Base-by-base conservation (phyloP, 2,113 vertebrate genomes). In the Sclerurus mexicanus region DNA sequence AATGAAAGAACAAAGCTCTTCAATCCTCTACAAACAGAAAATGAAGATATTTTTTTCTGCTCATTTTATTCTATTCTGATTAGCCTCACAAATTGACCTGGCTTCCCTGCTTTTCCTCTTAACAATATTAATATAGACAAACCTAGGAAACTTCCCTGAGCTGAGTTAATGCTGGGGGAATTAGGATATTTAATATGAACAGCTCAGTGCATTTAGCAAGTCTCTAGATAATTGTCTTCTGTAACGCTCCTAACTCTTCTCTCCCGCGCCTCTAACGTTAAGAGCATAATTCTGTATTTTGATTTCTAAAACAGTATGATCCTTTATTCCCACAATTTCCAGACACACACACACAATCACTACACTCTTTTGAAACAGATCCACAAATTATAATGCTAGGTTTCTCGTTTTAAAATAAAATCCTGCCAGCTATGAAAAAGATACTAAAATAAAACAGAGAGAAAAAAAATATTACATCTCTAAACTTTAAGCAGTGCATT, bases 271-370 rank as follows among this genome's bases (percentile, higher is more conserved):
- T 75, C 75, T 12, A 71, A 39, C 40, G 42, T 62, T 92, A 90
- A 76, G n/a, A 95, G 56, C 24, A 40, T 73, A 80, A 94, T 89
- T 63, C 76, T 85, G 73, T 86, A 95, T 89, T 94, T 89, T 93
- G 69, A 89, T 93, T 93, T 74, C n/a, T 71, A 78, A 88, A 95
- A 44, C 40, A 59, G 53, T 60, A 71, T 19, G 5, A 78, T 93
- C 79, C 79, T 85, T 91, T 91, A 83, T 78, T 39, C 49, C 23
- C 49, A 79, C n/a, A 14, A 56, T 46, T 73, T 85, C 62, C 58
- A 81, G 46, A 90, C 63, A 69, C 40, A 85, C 47, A 84, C 71
- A 78, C 35, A 60, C 64, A 49, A 74, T 59, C 44, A 47, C 85
- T 60, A 16, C 9, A 53, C 19, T 73, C 74, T 53, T 16, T 66